Evolutionary conservation across 2,888 invertebrate species (phyloP), one percentile per base, ranked within the genome.

Genomic region (Rhingia rostrata): DNA sequence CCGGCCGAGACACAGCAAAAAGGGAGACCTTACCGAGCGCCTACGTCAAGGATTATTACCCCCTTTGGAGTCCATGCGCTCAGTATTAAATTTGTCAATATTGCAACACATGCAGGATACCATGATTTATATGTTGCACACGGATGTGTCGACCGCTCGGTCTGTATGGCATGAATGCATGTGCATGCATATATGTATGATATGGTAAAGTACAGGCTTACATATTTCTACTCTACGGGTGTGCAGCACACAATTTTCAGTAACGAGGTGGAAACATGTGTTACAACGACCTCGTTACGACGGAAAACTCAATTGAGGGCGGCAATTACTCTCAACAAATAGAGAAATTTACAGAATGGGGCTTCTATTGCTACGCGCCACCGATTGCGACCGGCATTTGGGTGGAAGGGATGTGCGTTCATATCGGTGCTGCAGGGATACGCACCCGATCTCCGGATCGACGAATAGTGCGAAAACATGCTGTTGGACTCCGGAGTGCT

Each of bases 211-310:
- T 35, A 63, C 30, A 49, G n/a, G 61, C 61, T 41, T 66, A 61
- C 37, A 72, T 45, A 30, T 49, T 63, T 45, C 37, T 45, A 43
- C n/a, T 4, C 14, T 30, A 53, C 30, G 32, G 45, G n/a, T 10
- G 22, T n/a, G 43, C 39, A 45, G 33, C 45, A 74, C 41, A 70
- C 60, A 80, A 75, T 80, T 80, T 75, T 61, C 74, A 74, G 72
- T 84, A 75, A 84, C 84, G 74, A 84, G 80, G 80, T 80, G 74
- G 84, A 84, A 84, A 84, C 84, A 84, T 84, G 75, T 84, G 80
- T 80, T 80, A 56, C 80, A 75, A 80, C 69, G 75, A 80, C 80
- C 74, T 84, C 70, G 84, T 80, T 84, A 80, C 80, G 69, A 61
- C 49, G 80, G 80, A 75, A 84, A 75, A 79, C 75, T 84, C 74